phyloP scores from a whole-genome alignment of 1,140 invertebrate genomes.

The Drosophila ananassae region DNA sequence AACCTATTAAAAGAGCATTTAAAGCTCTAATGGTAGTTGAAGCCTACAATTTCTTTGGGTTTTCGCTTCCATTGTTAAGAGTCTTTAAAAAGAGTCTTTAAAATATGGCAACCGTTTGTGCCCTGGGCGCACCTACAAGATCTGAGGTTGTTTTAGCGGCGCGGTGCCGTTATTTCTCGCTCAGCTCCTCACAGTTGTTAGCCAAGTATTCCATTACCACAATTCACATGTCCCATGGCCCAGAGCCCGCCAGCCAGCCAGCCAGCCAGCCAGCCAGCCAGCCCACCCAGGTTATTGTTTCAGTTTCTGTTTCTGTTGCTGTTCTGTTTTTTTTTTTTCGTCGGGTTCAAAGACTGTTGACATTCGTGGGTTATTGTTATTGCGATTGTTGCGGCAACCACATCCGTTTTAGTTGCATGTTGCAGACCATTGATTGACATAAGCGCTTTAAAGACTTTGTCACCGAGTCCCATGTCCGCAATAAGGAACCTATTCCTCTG shows the following conservation, averaged over 20 bases:
- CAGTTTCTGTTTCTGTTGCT: slow-evolving; percentile 12
- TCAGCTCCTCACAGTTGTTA: slow-evolving; percentile 32
- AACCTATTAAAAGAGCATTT: slow-evolving; percentile 11
- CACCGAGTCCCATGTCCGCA: slow-evolving; percentile 9
- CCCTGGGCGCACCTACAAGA: slow-evolving; percentile 44
- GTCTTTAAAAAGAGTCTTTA: slow-evolving; percentile 44
- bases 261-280: too few relatives aligned
- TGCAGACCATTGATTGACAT: slow-evolving; percentile 63
- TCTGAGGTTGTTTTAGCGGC: slow-evolving; percentile 31
- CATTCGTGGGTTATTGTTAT: slow-evolving; percentile 47
- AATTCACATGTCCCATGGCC: slow-evolving; percentile 46
- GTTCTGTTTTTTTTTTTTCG: slow-evolving; percentile 5
- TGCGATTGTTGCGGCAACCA: slow-evolving; percentile 44
- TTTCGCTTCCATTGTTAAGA: slow-evolving; percentile 23
- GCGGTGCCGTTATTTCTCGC: slow-evolving; percentile 47
- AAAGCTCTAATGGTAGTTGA: background rate
- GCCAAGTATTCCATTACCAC: slow-evolving; percentile 46
- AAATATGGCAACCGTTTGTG: slow-evolving; percentile 20
- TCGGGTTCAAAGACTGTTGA: slow-evolving; percentile 53
- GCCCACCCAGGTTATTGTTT: slow-evolving; percentile 54
- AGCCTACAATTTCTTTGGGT: background rate
- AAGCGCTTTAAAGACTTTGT: slow-evolving; percentile 68
- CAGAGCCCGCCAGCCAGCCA: slow-evolving; percentile 29
- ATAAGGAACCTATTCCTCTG: slow-evolving; percentile 1
- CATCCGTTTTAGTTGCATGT: slow-evolving; percentile 58